Base-by-base conservation (phyloP, 2,797 vertebrate species). In the Phoxinus dragarum region DNA sequence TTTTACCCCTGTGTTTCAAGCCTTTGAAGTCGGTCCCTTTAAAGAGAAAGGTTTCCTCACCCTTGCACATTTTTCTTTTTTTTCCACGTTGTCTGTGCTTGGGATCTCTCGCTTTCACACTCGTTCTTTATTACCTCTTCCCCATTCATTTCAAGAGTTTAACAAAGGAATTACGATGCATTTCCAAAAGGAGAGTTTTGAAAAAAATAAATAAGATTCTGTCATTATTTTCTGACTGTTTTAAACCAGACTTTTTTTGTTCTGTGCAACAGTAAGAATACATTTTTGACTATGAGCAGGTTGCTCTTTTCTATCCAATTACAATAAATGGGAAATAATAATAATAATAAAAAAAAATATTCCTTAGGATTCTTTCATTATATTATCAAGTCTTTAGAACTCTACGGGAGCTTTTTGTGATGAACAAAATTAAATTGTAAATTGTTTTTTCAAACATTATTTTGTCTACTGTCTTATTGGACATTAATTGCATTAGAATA, bases 41-140 rank as follows among this genome's bases (percentile, higher is more conserved):
- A 79, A 38, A 85, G 21, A n/a, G 49, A 84, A 8, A 54, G 5
- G 79, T 82, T 84, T 77, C 78, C 19, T 71, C 47, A 74, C 31
- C 42, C 77, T 81, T 77, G 27, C 54, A 47, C 68, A 78, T 36
- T 90, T 7, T 23, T 14, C 54, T 84, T n/a, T 78, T 44, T 88
- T 68, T 4, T 14, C 3, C 59, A 75, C 12, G 76, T 79, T 84
- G 12, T 67, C 47, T 76, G 21, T 21, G 23, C 69, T 27, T 80
- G 42, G 21, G 21, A 44, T 69, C 34, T 42, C 19, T 87, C 47
- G 21, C 16, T 84, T 64, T 66, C 31, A n/a, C 52, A 64, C 47
- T 84, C 59, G 34, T 71, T 34, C 69, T 84, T 61, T 80, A 59
- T 67, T 40, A 44, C 27, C 9, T 59, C 14, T 59, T 49, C 31